phyloP scores from a whole-genome alignment of 2,113 vertebrate genomes.

The Cephalopterus ornatus region DNA sequence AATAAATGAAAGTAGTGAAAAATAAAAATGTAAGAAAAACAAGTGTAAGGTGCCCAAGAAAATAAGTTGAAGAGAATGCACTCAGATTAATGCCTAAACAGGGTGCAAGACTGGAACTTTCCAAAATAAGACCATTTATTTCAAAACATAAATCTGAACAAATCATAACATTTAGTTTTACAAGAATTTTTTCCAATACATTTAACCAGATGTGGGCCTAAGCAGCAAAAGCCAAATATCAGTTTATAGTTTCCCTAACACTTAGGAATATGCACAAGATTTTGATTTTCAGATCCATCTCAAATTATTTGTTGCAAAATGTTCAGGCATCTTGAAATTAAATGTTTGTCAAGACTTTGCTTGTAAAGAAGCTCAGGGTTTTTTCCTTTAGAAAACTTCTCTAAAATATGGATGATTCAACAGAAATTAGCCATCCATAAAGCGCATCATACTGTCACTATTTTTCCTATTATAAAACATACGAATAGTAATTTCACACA shows the following conservation, averaged over 20 bases:
- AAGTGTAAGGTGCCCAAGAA: not conserved
- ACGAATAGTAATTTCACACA: not conserved
- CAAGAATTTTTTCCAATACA: not conserved
- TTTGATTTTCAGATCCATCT: not conserved
- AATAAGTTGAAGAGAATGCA: not conserved
- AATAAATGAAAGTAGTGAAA: not conserved
- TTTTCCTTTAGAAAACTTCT: not conserved
- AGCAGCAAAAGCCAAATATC: not conserved
- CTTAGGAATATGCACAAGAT: not conserved
- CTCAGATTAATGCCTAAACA: not conserved
- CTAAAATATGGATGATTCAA: not conserved
- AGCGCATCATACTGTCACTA: fast-evolving
- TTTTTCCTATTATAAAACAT: not conserved
- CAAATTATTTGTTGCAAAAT: not conserved
- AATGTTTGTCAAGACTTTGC: not conserved
- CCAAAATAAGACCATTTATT: not conserved
- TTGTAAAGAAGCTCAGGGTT: not conserved
- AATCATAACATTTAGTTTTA: not conserved
- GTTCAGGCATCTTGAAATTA: not conserved
- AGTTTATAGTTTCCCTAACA: not conserved
- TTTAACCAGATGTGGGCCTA: not conserved
- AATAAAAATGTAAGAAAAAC: not conserved
- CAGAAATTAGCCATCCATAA: not conserved
- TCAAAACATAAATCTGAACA: not conserved
- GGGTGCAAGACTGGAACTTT: not conserved